These are phyloP conservation scores for Pogona vitticeps DNA, from an alignment of 2,113 vertebrate genomes.

Conservation along the genomic window DNA sequence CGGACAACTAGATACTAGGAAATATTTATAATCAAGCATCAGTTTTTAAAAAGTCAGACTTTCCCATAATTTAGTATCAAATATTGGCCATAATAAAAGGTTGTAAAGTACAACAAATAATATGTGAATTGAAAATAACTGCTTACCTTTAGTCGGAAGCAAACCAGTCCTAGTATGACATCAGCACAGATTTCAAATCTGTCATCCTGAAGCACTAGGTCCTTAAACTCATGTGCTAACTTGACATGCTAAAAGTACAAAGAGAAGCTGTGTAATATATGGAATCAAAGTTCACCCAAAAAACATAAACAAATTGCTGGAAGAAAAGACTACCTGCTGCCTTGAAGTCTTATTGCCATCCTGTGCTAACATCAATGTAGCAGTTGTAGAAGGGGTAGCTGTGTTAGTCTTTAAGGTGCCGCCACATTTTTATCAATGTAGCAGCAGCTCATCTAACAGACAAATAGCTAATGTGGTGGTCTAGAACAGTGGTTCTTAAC, in stretches of 20 bases:
- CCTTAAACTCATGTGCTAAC: constrained; percentile 90
- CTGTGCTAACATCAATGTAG: neutral
- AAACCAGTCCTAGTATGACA: constrained; percentile 92
- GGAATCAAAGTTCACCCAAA: neutral
- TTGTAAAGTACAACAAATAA: neutral
- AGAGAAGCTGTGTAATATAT: neutral
- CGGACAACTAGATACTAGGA: neutral
- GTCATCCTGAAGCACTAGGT: constrained; percentile 83
- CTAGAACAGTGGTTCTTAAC: no score
- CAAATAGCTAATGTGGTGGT: no score
- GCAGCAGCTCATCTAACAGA: no score
- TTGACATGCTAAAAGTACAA: constrained; percentile 81
- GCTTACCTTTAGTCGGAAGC: constrained; percentile 95
- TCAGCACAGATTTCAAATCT: constrained; percentile 91
- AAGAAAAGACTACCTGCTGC: neutral
- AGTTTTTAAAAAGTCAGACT: neutral
- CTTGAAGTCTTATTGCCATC: neutral
- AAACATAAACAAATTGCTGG: neutral
- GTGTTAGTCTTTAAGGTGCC: no score
- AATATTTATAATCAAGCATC: neutral
- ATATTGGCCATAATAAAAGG: neutral
- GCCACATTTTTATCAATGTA: no score
- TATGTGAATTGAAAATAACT: neutral
- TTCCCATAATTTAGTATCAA: neutral
- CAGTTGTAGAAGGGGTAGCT: no score